Evolutionary conservation across 2,113 vertebrate genomes (phyloP), one percentile per base, ranked within the genome.

Genomic region (Petrocephalus microphthalmus): DNA sequence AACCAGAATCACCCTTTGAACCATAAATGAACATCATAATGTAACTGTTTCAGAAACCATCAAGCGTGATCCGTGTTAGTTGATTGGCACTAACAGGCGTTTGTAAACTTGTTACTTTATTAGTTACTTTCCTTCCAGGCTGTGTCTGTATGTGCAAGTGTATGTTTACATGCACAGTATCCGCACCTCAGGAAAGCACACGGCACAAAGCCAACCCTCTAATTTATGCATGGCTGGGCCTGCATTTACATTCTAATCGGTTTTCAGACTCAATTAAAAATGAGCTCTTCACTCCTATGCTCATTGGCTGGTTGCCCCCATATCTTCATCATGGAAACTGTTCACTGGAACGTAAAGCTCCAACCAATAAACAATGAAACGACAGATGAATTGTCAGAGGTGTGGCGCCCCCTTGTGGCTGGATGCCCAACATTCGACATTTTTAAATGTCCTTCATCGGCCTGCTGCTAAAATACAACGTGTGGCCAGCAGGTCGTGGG

Each of bases 61-160:
- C 71, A 78, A 15, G 33, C 15, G 0, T 2, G 33, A 19, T 33
- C 15, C 7, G 71, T 20, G 71, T 78, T 4, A 17, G 13, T 29
- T 67, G 60, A 67, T 17, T 37, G 7, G 15, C 81, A n/a, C 19
- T 11, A 20, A 47, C 10, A 47, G 33, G 37, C 20, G 10, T 67
- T 13, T 0, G 60, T 29, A 67, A 29, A 29, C 60, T 49, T 15
- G 8, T 49, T 49, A 83, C 81, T 20, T 2, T n/a, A 11, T 83
- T 17, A 49, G 81, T 49, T n/a, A n/a, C 81, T 13, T 82, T 54
- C 81, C 89, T 85, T 86, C 57, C 89, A 15, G 67, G 71, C 45
- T 60, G 90, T 25, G 81, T 67, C 78, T 88, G 81, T 81, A 67
- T 85, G 57, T 71, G 57, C 60, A 83, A 19, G 88, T 15, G 54